Evolutionary conservation across 1,140 invertebrate genomes (phyloP), one percentile per base, ranked within the genome.

Genomic region (Lutraria rhynchaena): DNA sequence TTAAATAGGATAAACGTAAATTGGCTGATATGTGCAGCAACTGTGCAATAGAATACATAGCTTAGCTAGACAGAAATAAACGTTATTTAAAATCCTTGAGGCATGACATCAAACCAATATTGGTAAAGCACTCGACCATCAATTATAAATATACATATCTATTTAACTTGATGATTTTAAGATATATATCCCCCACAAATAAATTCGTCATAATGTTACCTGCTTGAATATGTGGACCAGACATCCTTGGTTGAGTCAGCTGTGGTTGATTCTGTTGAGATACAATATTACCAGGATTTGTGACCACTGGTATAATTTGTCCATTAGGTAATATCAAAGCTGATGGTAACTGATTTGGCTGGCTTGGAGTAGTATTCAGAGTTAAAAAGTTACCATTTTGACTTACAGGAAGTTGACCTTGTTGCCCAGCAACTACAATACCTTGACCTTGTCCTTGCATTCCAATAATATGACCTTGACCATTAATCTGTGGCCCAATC

Each of bases 311-410:
- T 49, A 92, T 89, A n/a, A 93, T 90, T 69, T 92, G 92, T 31
- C 92, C 92, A 83, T 92, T 91, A n/a, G 91, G 91, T 55, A 93
- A 84, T 9, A 93, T 87, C n/a, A 93, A 78, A 29, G 92, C 92
- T 31, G 90, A 88, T 33, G 91, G 91, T n/a, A 91, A 83, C 78
- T 90, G 89, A 57, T 84, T 89, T 19, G 85, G 85, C 53, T 87
- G 87, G 63, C 80, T 84, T n/a, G 87, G 86, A 31, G 85, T 78
- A 29, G 86, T 87, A 74, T 89, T 88, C 17, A 88, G 65, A 33
- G 86, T 83, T 7, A 41, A 37, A 31, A 86, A 51, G 35, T 87
- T 87, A 15, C 86, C 85, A 74, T 49, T 85, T 63, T 87, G 86
- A 41, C 37, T 41, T 7, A 41, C 37, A 41, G 37, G 37, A 31